Percentiles rank a stretch among this genome's conserved stretches.
Evolutionary conservation across 2,888 invertebrate genomes (phyloP).

Genomic region (Caenorhabditis sp.): DNA sequence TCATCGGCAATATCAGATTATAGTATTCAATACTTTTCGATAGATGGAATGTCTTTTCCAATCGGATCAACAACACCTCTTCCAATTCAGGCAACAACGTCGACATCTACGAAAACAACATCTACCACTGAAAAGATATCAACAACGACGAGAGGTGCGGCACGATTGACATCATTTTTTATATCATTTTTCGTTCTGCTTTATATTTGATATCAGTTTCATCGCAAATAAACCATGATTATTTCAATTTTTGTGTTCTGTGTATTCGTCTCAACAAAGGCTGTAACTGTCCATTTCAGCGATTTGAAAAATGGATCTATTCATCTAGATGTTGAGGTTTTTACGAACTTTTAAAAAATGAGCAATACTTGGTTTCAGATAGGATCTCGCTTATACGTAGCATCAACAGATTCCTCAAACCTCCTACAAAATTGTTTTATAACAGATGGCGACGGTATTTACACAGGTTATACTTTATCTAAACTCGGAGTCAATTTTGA

Average conservation of each 20-base stretch:
- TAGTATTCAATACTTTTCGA: background rate
- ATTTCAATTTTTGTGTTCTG: background rate
- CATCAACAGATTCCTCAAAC: background rate
- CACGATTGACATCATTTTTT: background rate
- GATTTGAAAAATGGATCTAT: background rate
- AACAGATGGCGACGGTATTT: background rate
- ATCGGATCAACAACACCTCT: background rate
- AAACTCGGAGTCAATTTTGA: slow-evolving; percentile 12
- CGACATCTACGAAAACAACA: background rate
- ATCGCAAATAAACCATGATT: background rate
- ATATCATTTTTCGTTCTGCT: background rate
- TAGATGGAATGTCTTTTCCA: background rate
- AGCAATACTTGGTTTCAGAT: slow-evolving; percentile 3
- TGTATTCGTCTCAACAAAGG: background rate
- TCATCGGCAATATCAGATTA: background rate
- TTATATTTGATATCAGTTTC: background rate
- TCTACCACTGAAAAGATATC: background rate
- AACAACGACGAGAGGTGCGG: background rate
- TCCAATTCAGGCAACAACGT: background rate
- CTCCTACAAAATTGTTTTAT: slow-evolving; percentile 7
- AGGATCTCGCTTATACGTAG: slow-evolving; percentile 8
- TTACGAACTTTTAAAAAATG: background rate
- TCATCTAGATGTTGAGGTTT: background rate
- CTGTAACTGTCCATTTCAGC: background rate
- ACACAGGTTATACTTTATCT: background rate